Percentiles rank a stretch among this genome's conserved stretches.
phyloP scores from a whole-genome alignment of 35 echinoderm and acorn worm genomes.

The Ptychodera flava region DNA sequence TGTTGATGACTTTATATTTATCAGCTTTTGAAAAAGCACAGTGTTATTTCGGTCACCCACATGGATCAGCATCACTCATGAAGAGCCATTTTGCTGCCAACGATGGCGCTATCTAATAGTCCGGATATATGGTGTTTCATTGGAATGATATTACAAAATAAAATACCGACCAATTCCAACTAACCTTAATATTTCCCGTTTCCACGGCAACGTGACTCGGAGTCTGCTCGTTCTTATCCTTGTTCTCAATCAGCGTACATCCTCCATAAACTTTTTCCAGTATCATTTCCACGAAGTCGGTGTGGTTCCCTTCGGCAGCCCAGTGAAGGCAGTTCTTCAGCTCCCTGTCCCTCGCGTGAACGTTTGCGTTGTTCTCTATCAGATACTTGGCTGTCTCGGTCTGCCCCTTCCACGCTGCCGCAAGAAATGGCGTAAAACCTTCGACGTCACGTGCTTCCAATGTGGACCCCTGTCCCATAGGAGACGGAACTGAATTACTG shows the following conservation, averaged over 20 bases:
- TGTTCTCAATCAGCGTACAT: constrained; percentile 4
- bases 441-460: constrained; percentile 49
- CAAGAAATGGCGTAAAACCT: constrained; percentile 57
- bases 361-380: constrained; percentile 29
- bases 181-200: constrained; percentile 56
- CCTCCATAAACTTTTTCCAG: constrained; percentile 30
- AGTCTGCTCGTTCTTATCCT: constrained; percentile 43
- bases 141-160: too few species aligned
- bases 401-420: constrained; percentile 75
- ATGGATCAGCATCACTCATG: too few species aligned
- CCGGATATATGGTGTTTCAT: too few species aligned
- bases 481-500: neutral
- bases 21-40: too few species aligned
- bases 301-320: constrained; percentile 71
- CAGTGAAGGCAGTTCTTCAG: constrained; percentile 59
- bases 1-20: too few species aligned
- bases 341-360: constrained; percentile 20
- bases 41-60: too few species aligned
- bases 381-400: constrained; percentile 32
- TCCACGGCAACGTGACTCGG: constrained; percentile 58
- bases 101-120: too few species aligned
- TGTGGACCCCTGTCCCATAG: constrained; percentile 30
- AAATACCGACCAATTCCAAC: too few species aligned
- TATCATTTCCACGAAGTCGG: constrained; percentile 41
- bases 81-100: too few species aligned